A percentile compares a stretch with the other conserved stretches of the same genome.
Conservation (phyloP, 2,113 vertebrate species). For the Melierax canorus region DNA sequence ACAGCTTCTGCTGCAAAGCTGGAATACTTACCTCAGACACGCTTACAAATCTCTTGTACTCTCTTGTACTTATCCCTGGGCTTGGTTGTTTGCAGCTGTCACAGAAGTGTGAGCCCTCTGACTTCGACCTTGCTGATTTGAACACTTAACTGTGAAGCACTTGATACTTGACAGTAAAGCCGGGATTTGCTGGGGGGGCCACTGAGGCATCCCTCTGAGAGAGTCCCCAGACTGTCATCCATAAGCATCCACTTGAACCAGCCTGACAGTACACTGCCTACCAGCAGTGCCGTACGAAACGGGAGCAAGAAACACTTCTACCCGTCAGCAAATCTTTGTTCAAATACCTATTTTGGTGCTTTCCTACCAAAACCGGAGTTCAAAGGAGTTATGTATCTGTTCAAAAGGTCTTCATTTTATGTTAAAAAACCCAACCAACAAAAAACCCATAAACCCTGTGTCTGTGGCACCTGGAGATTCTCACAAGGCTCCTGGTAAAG, state of each 20-base stretch:
- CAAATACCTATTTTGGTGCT: neutral
- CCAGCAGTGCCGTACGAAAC: accelerated
- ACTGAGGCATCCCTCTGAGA: neutral
- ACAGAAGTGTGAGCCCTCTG: neutral
- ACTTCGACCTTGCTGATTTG: neutral
- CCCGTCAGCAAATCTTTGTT: neutral
- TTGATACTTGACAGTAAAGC: neutral
- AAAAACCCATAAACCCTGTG: accelerated
- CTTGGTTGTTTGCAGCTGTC: neutral
- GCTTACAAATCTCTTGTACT: accelerated
- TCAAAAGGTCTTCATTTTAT: accelerated
- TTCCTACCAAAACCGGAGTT: neutral
- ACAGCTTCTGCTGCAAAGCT: neutral
- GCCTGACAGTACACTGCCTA: neutral
- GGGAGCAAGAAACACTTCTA: accelerated
- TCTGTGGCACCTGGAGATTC: neutral
- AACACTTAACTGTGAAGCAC: neutral
- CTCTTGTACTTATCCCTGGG: neutral
- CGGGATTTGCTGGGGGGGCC: neutral
- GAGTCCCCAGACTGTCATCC: neutral
- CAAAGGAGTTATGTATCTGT: neutral
- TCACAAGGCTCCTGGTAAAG: neutral
- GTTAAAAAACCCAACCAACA: neutral
- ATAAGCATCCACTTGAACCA: accelerated
- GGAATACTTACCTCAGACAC: neutral